phyloP scores from a whole-genome alignment of 2,888 invertebrate species.

The Sarcophaga carnaria region DNA sequence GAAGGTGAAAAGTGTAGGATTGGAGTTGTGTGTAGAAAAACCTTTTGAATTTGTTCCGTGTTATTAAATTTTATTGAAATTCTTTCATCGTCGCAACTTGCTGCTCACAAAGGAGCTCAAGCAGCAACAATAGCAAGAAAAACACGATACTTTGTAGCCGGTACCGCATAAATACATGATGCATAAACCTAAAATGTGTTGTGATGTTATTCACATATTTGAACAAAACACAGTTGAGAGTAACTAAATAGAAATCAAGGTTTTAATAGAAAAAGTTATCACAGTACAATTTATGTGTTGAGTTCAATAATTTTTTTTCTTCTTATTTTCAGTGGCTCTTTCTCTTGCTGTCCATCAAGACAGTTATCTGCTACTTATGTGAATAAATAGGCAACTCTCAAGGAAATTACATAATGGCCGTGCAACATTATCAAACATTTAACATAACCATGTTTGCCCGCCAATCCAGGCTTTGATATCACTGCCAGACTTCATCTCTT shows the following conservation, averaged over 20 bases:
- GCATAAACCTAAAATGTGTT: constrained; percentile 22
- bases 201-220: not conserved
- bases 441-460: no score
- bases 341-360: no score
- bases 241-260: not conserved
- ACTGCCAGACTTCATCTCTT: no score
- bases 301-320: no score
- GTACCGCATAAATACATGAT: constrained; percentile 32
- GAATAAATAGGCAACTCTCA: no score
- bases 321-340: no score
- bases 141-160: not conserved
- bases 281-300: no score
- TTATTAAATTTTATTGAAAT: constrained; percentile 60
- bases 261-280: no score
- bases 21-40: not conserved
- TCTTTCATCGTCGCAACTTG: constrained; percentile 27
- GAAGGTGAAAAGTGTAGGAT: not conserved
- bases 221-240: not conserved
- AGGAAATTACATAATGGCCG: no score
- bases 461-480: no score
- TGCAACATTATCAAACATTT: no score
- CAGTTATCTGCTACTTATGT: no score
- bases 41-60: constrained; percentile 44
- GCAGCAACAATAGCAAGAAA: not conserved
- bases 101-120: not conserved